Conservation (phyloP, 2,797 vertebrate species). For the Brachyalestes nurse region DNA sequence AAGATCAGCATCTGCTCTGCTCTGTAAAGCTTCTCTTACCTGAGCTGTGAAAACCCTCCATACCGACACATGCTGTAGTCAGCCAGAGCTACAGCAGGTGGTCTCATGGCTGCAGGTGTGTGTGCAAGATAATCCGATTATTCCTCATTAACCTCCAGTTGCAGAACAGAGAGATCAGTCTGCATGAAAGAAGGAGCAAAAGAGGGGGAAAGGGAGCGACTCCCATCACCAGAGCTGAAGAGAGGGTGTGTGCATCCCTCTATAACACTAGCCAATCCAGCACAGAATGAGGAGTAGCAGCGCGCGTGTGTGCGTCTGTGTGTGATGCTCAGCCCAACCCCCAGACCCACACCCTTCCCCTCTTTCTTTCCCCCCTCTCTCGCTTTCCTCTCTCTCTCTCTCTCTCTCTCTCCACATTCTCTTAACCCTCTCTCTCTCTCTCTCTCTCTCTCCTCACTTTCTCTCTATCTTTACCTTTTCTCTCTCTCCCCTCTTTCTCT, state of each 20-base stretch:
- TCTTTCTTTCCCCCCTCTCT: not conserved
- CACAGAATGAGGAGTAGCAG: conserved; percentile 18
- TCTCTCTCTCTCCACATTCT: not conserved
- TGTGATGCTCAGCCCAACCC: conserved; percentile 27
- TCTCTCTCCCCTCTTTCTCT: too few species aligned
- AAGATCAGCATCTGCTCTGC: conserved; percentile 7
- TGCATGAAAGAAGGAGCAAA: not conserved
- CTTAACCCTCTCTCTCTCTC: not conserved
- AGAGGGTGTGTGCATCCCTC: conserved; percentile 44
- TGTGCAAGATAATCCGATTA: conserved; percentile 35
- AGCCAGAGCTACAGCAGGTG: conserved; percentile 47
- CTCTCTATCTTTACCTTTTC: not conserved
- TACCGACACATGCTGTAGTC: conserved; percentile 27
- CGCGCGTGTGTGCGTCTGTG: conserved; percentile 1
- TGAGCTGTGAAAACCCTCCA: conserved; percentile 34
- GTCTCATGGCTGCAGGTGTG: conserved; percentile 5
- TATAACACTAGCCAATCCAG: conserved; percentile 40
- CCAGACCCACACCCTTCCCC: conserved; percentile 16
- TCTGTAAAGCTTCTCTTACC: conserved; percentile 36
- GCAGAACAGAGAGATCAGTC: conserved; percentile 53
- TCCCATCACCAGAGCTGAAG: conserved; percentile 26
- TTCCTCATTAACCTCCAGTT: conserved; percentile 55
- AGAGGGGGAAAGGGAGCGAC: conserved; percentile 26
- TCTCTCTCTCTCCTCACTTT: not conserved
- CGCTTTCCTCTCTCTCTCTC: not conserved